A percentile compares a stretch with the other conserved stretches of the same genome.
These are phyloP conservation scores for Cheilosia grossa DNA, from an alignment of 2,888 invertebrate genomes.

Conservation along the genomic window DNA sequence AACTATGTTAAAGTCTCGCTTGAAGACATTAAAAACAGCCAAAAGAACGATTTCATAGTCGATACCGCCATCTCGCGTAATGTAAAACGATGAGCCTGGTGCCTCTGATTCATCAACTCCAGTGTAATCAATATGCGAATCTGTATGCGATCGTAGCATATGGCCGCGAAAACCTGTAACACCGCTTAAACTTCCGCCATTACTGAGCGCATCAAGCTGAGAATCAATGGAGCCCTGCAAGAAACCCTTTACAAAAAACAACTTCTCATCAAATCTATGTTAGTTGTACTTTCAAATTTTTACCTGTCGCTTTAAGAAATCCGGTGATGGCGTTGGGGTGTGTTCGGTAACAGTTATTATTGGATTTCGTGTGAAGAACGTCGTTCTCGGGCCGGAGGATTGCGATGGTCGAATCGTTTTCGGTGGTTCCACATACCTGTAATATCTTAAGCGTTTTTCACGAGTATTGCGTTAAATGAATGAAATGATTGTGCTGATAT, in stretches of 20 bases:
- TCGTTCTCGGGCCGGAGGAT: constrained; percentile 80
- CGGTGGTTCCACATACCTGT: constrained; percentile 83
- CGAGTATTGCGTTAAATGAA: constrained; percentile 71
- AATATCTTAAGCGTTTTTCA: constrained; percentile 81
- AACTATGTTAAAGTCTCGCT: constrained; percentile 92
- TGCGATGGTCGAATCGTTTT: constrained; percentile 81
- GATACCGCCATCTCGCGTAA: constrained; percentile 97
- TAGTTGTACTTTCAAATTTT: neutral
- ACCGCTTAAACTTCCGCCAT: constrained; percentile 79
- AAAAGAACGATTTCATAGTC: constrained; percentile 93
- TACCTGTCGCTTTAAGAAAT: constrained; percentile 92
- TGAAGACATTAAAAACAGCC: constrained; percentile 94
- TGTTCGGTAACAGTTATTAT: constrained; percentile 99
- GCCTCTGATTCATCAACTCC: constrained; percentile 94
- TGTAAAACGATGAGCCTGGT: constrained; percentile 94
- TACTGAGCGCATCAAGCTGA: constrained; percentile 87
- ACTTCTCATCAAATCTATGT: neutral
- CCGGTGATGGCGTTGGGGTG: constrained; percentile 95
- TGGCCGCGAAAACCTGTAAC: constrained; percentile 84
- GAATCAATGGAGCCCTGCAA: constrained; percentile 92
- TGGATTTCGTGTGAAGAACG: constrained; percentile 91
- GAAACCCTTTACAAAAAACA: constrained; percentile 19
- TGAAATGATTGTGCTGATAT: constrained; percentile 76
- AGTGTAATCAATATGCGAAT: constrained; percentile 95
- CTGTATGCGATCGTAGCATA: constrained; percentile 93